Percentiles rank a stretch among this genome's conserved stretches.
Evolutionary conservation across 2,797 vertebrate species (phyloP).

Genomic region (Apodemus agrarius): DNA sequence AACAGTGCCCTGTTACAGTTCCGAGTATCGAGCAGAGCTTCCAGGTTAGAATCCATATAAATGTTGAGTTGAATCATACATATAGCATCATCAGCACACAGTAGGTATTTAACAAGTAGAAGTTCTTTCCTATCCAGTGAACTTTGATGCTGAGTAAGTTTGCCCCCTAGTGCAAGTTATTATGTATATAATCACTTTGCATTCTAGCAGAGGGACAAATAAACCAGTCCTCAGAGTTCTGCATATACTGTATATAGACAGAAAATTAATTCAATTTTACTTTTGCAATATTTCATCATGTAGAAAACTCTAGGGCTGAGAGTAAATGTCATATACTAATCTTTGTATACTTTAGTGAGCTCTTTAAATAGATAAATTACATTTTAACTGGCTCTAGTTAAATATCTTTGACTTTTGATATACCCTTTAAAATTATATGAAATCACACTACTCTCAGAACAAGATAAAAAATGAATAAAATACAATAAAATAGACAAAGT

Average conservation of each 20-base stretch:
- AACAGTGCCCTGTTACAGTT: neutral
- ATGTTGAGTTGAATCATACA: neutral
- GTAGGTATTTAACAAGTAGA: neutral
- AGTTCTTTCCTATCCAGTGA: neutral
- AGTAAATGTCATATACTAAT: constrained; percentile 34
- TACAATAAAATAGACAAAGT: neutral
- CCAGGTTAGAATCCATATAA: neutral
- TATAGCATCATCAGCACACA: neutral
- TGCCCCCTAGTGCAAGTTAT: neutral
- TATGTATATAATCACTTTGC: neutral
- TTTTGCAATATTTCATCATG: neutral
- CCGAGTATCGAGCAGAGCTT: neutral
- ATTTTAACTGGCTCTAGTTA: constrained; percentile 24
- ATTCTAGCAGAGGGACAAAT: neutral
- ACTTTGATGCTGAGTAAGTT: neutral
- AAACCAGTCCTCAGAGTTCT: neutral
- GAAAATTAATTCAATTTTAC: neutral
- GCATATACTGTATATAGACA: neutral
- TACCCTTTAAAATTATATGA: constrained; percentile 24
- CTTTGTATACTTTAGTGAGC: constrained; percentile 23
- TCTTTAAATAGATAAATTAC: constrained; percentile 40
- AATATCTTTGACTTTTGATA: constrained; percentile 47
- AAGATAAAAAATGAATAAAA: constrained; percentile 25
- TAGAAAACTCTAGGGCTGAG: neutral
- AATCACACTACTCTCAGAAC: neutral